Evolutionary conservation across 2,888 invertebrate species (phyloP), one percentile per base, ranked within the genome.

Genomic region (Celastrina argiolus): DNA sequence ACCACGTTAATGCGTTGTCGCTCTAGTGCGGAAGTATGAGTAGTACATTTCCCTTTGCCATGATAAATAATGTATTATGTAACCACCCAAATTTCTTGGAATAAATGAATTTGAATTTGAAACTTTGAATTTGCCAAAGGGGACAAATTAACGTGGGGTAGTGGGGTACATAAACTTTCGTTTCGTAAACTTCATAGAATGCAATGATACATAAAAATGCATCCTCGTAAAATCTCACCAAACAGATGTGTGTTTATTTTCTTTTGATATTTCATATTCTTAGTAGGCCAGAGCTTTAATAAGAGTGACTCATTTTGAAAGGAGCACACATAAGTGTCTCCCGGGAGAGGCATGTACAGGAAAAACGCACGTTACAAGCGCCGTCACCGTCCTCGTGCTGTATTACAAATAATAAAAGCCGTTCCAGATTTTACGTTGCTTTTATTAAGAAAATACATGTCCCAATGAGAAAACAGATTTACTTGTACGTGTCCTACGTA

Each of bases 271-370:
- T 51, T 51, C 51, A 51, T 51, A 51, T 51, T 51, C 14, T 51
- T 51, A 51, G 51, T 51, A 51, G 51, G 51, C 51, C 51, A 31
- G 31, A 18, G 58, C 58, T 58, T 58, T 58, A 58, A 58, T 31
- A 31, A 58, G 58, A 28, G 31, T 31, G 58, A 28, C n/a, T 58
- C 58, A 58, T 58, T 58, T 58, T 58, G 58, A 58, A 58, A 58
- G 58, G 58, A 58, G 58, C n/a, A 28, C 58, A 31, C 58, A 58
- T 58, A 51, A 51, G 51, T 26, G 51, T 51, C 51, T 5, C 51
- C 51, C 51, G 51, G 14, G 51, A 51, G 51, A 51, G 22, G 12
- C 51, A 16, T 51, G 51, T 51, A 51, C 51, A 51, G 51, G 22
- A 51, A 51, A 51, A 51, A 51, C 51, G 51, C 51, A 51, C 22